phyloP scores from a whole-genome alignment of 2,797 vertebrate species.

The Anguilla pacifica region DNA sequence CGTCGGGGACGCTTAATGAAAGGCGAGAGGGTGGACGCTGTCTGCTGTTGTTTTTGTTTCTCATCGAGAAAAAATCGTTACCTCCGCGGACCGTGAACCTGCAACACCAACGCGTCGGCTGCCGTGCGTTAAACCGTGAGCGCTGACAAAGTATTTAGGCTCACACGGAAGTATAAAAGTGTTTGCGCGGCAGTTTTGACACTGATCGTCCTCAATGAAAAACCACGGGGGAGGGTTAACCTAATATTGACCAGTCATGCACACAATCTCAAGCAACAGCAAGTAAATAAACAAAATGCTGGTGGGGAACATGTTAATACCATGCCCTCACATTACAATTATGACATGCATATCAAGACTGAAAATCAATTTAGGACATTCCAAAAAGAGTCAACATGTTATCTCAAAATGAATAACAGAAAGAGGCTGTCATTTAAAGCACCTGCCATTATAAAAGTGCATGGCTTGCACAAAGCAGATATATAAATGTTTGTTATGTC shows the following conservation, averaged over 20 bases:
- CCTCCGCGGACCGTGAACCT: background rate
- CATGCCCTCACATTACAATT: background rate
- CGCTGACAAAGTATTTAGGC: slow-evolving; percentile 31
- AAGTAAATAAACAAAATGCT: background rate
- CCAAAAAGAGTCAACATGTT: background rate
- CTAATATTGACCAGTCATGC: background rate
- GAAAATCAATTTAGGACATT: background rate
- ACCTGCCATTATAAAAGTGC: too few species aligned
- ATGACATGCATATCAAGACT: background rate
- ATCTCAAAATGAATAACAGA: background rate
- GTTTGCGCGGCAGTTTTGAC: slow-evolving; percentile 32
- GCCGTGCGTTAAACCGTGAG: background rate
- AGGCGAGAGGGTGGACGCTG: slow-evolving; percentile 30
- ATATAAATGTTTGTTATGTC: too few species aligned
- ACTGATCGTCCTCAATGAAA: slow-evolving; percentile 42
- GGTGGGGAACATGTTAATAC: background rate
- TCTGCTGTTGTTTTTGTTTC: slow-evolving; percentile 7
- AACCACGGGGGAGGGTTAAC: slow-evolving; percentile 29
- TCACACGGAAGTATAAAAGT: slow-evolving; percentile 46
- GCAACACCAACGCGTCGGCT: background rate
- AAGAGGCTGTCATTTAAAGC: too few species aligned
- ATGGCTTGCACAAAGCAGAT: too few species aligned
- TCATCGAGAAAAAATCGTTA: background rate
- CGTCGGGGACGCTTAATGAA: slow-evolving; percentile 41
- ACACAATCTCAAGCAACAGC: background rate